Conservation (phyloP, 2,113 vertebrate species). For the Leptobrachium ailaonicum region DNA sequence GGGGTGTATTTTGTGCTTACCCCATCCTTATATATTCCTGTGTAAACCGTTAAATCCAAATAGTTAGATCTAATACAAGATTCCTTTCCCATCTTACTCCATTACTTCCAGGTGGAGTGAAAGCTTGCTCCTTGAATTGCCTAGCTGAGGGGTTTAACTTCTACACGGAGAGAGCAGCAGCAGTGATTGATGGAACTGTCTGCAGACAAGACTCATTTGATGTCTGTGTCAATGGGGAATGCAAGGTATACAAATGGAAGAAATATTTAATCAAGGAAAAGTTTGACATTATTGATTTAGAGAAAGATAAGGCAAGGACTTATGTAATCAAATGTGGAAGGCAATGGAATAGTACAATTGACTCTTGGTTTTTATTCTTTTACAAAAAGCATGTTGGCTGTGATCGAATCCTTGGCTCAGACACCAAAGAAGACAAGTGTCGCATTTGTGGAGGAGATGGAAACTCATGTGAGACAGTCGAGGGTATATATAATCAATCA, state of each 20-base stretch:
- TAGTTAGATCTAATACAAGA: no score
- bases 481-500: slow-evolving; percentile 88
- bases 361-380: not conserved
- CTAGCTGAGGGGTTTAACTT: slow-evolving; percentile 97
- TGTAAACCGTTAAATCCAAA: no score
- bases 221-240: slow-evolving; percentile 94
- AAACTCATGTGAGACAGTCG: slow-evolving; percentile 85
- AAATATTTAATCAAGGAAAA: no score
- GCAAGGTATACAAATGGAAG: slow-evolving; percentile 76
- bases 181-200: slow-evolving; percentile 89
- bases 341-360: no score
- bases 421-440: slow-evolving; percentile 90
- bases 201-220: slow-evolving; percentile 90
- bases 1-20: no score
- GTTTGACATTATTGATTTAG: no score
- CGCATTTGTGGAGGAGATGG: slow-evolving; percentile 89
- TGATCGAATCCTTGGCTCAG: slow-evolving; percentile 89
- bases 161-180: slow-evolving; percentile 92
- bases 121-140: slow-evolving; percentile 94
- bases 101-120: slow-evolving; percentile 82
- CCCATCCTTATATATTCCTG: no score
- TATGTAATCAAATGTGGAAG: no score
- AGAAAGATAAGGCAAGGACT: no score
- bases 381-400: slow-evolving; percentile 88
- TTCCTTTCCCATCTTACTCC: no score